Conservation (phyloP, 2,113 vertebrate genomes). For the Ibidorhyncha struthersii region DNA sequence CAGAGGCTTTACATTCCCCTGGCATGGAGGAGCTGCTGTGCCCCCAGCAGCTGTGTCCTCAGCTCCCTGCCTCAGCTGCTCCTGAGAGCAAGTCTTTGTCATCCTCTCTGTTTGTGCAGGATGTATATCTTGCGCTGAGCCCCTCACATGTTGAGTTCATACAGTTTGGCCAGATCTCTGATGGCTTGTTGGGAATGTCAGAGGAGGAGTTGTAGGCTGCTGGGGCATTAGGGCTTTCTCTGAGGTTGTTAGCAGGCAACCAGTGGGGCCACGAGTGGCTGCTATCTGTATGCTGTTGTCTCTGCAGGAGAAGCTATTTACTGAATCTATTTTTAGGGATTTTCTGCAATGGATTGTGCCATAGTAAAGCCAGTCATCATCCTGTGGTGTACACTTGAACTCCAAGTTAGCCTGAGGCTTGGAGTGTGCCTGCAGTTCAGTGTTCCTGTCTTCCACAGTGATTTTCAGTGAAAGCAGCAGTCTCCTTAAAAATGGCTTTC, state of each 20-base stretch:
- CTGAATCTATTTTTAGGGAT: not conserved
- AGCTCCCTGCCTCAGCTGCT: conserved; percentile 64
- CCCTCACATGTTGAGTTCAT: not conserved
- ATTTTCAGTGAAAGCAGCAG: not conserved
- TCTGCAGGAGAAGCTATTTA: not conserved
- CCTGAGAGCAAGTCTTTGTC: not conserved
- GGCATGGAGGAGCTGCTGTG: not conserved
- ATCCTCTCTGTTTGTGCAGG: not conserved
- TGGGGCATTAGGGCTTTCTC: accelerated
- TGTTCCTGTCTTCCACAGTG: not conserved
- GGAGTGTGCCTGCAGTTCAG: not conserved
- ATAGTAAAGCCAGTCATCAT: not conserved
- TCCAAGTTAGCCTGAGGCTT: not conserved
- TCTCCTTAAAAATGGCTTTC: not conserved
- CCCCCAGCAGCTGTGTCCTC: conserved; percentile 57
- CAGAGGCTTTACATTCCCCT: conserved; percentile 54
- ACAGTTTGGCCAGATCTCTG: not conserved
- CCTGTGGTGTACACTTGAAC: not conserved
- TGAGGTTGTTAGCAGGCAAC: not conserved
- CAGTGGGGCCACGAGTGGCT: not conserved
- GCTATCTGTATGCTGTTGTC: not conserved
- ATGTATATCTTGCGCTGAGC: not conserved
- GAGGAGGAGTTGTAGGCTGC: not conserved
- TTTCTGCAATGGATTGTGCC: not conserved
- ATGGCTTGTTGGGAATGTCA: not conserved